A percentile compares a stretch with the other conserved stretches of the same genome.
Conservation (phyloP, 2,888 invertebrate genomes). For the Cactoblastis cactorum region DNA sequence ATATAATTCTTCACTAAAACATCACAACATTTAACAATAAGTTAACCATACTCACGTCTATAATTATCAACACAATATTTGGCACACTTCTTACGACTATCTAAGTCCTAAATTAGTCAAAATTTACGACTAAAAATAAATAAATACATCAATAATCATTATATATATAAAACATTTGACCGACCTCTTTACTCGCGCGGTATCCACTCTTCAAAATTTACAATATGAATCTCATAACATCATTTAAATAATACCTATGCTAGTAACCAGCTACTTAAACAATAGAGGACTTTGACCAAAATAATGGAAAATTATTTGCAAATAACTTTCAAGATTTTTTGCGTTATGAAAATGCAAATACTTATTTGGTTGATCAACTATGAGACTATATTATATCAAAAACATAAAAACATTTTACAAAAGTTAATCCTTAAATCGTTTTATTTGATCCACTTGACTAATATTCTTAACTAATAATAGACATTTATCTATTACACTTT, state of each 20-base stretch:
- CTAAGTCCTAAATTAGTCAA: constrained; percentile 13
- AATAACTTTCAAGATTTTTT: too few relatives aligned
- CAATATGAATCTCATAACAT: background rate
- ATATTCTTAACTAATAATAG: too few relatives aligned
- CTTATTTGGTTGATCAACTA: too few relatives aligned
- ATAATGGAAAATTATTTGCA: background rate
- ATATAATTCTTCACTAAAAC: background rate
- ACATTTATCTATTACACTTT: too few relatives aligned
- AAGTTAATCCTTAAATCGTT: too few relatives aligned
- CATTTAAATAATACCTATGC: background rate
- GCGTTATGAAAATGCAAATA: too few relatives aligned
- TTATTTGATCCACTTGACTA: too few relatives aligned
- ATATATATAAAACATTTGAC: background rate
- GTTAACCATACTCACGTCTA: constrained; percentile 1
- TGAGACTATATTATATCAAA: too few relatives aligned
- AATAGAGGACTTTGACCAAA: background rate
- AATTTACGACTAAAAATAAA: constrained; percentile 4
- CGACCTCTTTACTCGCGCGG: background rate
- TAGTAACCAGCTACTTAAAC: background rate
- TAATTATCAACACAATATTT: constrained; percentile 8
- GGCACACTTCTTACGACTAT: constrained; percentile 6
- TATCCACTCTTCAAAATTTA: background rate
- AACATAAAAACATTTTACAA: too few relatives aligned
- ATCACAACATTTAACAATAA: constrained; percentile 11
- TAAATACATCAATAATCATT: constrained; percentile 4